Evolutionary conservation across 2,113 vertebrate genomes (phyloP).

Genomic region (Chionodraco myersi): DNA sequence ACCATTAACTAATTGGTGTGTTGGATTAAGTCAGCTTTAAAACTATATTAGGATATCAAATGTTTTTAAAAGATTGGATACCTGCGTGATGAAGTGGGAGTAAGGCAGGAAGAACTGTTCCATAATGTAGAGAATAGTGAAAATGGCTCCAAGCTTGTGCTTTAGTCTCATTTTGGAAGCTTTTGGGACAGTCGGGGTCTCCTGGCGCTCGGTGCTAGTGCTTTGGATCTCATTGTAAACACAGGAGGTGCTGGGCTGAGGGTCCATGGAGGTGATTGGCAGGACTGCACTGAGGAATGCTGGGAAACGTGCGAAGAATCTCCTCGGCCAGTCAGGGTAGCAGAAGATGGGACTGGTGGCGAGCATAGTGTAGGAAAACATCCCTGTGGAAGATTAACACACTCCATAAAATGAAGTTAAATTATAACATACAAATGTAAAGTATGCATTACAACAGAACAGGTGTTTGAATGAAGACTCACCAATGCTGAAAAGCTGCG

Average conservation of each 20-base stretch:
- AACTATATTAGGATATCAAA: neutral
- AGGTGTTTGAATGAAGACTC: slow-evolving; percentile 41
- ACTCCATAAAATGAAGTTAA: neutral
- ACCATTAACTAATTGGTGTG: neutral
- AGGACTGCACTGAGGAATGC: slow-evolving; percentile 78
- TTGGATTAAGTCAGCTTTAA: neutral
- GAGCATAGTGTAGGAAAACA: slow-evolving; percentile 96
- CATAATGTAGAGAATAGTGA: slow-evolving; percentile 88
- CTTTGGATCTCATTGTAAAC: slow-evolving; percentile 72
- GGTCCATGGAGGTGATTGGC: slow-evolving; percentile 67
- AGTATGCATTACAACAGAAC: neutral
- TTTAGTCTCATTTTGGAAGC: slow-evolving; percentile 73
- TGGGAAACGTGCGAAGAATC: slow-evolving; percentile 83
- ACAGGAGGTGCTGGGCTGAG: slow-evolving; percentile 85
- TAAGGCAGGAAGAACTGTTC: slow-evolving; percentile 96
- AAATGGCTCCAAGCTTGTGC: slow-evolving; percentile 87
- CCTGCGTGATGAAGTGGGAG: slow-evolving; percentile 96
- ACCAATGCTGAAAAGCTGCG: slow-evolving; percentile 98
- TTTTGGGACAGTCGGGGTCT: slow-evolving; percentile 35
- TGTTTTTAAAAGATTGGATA: slow-evolving; percentile 43
- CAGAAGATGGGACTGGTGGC: slow-evolving; percentile 92
- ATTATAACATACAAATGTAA: neutral
- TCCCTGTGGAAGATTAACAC: slow-evolving; percentile 81
- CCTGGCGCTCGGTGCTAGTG: slow-evolving; percentile 26
- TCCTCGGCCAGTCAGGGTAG: slow-evolving; percentile 90